Base-by-base conservation (phyloP, 2,797 vertebrate species). In the Masticophis lateralis region DNA sequence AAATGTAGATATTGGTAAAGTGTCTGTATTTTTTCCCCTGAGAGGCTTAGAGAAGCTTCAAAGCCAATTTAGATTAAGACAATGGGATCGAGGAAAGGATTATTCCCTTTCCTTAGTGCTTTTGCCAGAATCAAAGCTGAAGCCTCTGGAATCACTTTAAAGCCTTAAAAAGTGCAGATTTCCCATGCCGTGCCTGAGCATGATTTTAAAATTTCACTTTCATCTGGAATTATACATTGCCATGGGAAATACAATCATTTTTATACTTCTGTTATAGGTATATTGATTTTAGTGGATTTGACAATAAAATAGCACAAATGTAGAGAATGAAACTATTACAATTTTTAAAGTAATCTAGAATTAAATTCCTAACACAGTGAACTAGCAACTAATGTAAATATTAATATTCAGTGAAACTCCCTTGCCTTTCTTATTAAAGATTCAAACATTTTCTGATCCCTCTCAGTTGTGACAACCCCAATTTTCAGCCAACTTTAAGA, bases 221-320 rank as follows among this genome's bases (percentile, higher is more conserved):
- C 43, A 79, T 66, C 47, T 90, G 22, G 59, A 86, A 11, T 92
- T 86, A 43, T 20, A 86, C 5, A 28, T 92, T 60, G 63, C 7
- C 90, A 87, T 47, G 27, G 60, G 92, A 61, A 47, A 87, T 90
- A 69, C 47, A 5, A 2, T 9, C n/a, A n/a, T 57, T 20, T 69
- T 43, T 69, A 63, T 25, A 87, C 69, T 57, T 51, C 12, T 37
- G 51, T 43, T 43, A 12, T 51, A 53, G 25, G 66, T 86, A 6
- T 8, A 51, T 14, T 86, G 32, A 90, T 90, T 90, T 90, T 90
- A 90, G 66, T 90, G 79, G 66, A 90, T 90, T 93, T 93, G 51
- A 86, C 53, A 90, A 87, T 47, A 87, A 61, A 90, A 90, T 47
- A 57, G 28, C 56, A 55, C 28, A 47, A 25, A 51, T 66, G 12